Percentiles rank a stretch among this genome's conserved stretches.
Evolutionary conservation across 2,888 invertebrate genomes (phyloP).

Genomic region (Idaea dimidiata): DNA sequence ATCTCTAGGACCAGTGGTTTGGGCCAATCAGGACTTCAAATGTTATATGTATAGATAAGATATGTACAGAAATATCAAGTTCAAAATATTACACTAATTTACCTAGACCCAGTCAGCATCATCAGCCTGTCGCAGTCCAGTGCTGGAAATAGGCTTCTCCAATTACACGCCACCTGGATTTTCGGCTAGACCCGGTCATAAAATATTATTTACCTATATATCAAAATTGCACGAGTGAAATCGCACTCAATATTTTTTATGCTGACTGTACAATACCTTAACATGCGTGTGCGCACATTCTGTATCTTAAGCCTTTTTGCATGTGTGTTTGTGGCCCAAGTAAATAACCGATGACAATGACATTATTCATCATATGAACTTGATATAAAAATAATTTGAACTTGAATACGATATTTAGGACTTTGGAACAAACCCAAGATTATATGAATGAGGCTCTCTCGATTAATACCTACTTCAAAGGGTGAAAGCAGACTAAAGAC

Average conservation of each 20-base stretch:
- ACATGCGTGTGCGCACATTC: conserved; percentile 13
- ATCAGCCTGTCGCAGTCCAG: too few species aligned
- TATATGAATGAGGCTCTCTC: conserved; percentile 16
- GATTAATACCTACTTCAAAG: neutral
- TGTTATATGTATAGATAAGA: too few species aligned
- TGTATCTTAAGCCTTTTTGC: neutral
- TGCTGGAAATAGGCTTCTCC: too few species aligned
- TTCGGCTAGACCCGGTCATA: too few species aligned
- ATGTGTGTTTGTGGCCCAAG: conserved; percentile 18
- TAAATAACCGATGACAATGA: conserved; percentile 39
- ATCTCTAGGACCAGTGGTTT: too few species aligned
- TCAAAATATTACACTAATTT: too few species aligned
- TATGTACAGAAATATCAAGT: too few species aligned
- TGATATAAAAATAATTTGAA: conserved; percentile 35
- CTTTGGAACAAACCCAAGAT: conserved; percentile 22
- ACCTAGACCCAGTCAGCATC: too few species aligned
- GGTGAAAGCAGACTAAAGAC: neutral
- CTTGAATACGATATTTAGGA: conserved; percentile 26
- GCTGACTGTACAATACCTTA: conserved; percentile 9
- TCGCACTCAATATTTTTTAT: conserved; percentile 26
- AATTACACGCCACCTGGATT: too few species aligned
- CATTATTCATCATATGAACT: conserved; percentile 41
- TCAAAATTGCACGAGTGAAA: too few species aligned
- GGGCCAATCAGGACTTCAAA: too few species aligned
- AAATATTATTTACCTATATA: too few species aligned